Evolutionary conservation across 2,888 invertebrate genomes (phyloP), one percentile per base, ranked within the genome.

Genomic region (Drosophila stalkeri): DNA sequence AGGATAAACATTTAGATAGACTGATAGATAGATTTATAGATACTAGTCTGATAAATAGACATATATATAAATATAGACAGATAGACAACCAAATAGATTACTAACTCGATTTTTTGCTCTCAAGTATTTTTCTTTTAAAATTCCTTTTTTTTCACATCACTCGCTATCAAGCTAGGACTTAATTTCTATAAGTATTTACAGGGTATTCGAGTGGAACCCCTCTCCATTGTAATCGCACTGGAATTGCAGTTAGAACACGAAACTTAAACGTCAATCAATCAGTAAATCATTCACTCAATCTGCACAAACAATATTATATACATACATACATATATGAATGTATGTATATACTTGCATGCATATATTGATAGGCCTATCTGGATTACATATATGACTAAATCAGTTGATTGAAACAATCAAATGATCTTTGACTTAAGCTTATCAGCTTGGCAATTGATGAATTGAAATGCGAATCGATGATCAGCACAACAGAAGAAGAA

Each of bases 381-480:
- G 16, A 37, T 23, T 23, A 31, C 31, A 27, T 27, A 27, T 27
- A 18, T 56, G 16, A 44, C 35, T 46, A 27, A 47, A 39, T 37
- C 12, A 49, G 47, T 49, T 49, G 49, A 60, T 60, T 49, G 20
- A 18, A 18, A 3, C 23, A 44, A 44, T 57, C 33, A 23, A 20
- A 18, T 37, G 37, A 62, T 56, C 57, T 62, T 55, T 62, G 56
- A 55, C 41, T 20, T n/a, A 8, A 5, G 11, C 16, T 62, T 41
- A 55, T 54, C 56, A 41, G 54, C 7, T 39, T 16, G 1, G 1
- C 20, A 61, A 41, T 41, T 56, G 61, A 20, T 62, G 56, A 55
- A 60, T 60, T 52, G 54, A 27, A 60, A 37, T 51, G 12, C 0
- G n/a, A 35, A 33, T 35, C 35, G 33, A 47, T 35, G 33, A n/a